These are phyloP conservation scores for Pecten maximus DNA, from an alignment of 2,888 invertebrate genomes.

Conservation along the genomic window DNA sequence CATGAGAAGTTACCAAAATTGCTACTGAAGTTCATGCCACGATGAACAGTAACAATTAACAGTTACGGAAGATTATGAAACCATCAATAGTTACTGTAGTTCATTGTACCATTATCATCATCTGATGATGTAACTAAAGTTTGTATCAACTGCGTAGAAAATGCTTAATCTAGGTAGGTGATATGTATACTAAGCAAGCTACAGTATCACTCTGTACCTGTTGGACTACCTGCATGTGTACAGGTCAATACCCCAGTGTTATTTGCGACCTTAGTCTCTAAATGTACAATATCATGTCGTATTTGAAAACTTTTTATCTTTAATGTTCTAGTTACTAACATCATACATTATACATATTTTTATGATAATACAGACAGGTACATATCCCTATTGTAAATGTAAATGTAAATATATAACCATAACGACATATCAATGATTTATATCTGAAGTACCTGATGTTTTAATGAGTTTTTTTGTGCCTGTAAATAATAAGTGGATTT, in stretches of 20 bases:
- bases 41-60: too few species aligned
- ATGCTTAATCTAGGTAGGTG: too few species aligned
- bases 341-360: background rate
- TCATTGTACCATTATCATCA: too few species aligned
- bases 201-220: too few species aligned
- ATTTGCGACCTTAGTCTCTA: background rate
- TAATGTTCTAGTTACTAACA: too few species aligned
- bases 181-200: too few species aligned
- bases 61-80: too few species aligned
- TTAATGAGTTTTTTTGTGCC: background rate
- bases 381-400: background rate
- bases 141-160: background rate
- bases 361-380: background rate
- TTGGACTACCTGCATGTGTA: too few species aligned
- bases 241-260: background rate
- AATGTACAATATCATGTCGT: background rate
- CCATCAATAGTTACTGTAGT: background rate
- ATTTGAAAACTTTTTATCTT: too few species aligned
- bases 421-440: background rate
- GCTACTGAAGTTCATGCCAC: too few species aligned
- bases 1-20: background rate
- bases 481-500: conserved; percentile 27
- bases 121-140: too few species aligned
- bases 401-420: background rate
- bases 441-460: background rate